Evolutionary conservation across 2,888 invertebrate genomes (phyloP), one percentile per base, ranked within the genome.

Genomic region (Byasa hedistus): DNA sequence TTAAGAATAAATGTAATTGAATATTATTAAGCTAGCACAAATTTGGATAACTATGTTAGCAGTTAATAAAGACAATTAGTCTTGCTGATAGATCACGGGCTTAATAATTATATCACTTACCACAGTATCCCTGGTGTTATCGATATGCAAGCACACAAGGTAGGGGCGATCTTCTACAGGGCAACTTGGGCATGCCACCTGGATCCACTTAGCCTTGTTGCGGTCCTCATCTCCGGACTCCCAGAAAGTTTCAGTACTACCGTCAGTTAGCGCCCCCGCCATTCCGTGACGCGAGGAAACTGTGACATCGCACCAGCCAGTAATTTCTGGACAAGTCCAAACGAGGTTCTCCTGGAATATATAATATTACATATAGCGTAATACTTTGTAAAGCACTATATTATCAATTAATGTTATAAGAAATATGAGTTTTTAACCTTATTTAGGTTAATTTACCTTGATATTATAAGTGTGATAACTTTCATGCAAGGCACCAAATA

Each of bases 221-320:
- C 96, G 93, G 87, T 99, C 99, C 79, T 99, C 99, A 77, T 99
- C 99, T 0, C 98, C 98, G 51, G 98, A 98, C 88, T 99, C 99
- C 99, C 99, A 99, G 88, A 99, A 99, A 0, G 99, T 99, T 84
- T 99, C 99, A 0, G 98, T 98, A 7, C 98, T 98, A 76, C 96
- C 96, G 82, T 99, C 99, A 0, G 96, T 96, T 21, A 99, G 92
- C 72, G 98, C 98, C 2, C 96, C 96, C 4, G 97, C 95, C 97
- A 99, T 98, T 10, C 98, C 98, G 78, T 96, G 97, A 0, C 99
- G 93, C 72, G 98, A 98, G 0, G 98, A 98, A 0, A 98, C 97
- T 73, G 96, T 96, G 59, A 98, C 94, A 74, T 97, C 96, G 39
- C 96, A 93, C 74, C 93, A 92, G 0, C 93, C 85, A 0, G 97